Base-by-base conservation (phyloP, 1,140 invertebrate species). In the Anoplolepis gracilipes region DNA sequence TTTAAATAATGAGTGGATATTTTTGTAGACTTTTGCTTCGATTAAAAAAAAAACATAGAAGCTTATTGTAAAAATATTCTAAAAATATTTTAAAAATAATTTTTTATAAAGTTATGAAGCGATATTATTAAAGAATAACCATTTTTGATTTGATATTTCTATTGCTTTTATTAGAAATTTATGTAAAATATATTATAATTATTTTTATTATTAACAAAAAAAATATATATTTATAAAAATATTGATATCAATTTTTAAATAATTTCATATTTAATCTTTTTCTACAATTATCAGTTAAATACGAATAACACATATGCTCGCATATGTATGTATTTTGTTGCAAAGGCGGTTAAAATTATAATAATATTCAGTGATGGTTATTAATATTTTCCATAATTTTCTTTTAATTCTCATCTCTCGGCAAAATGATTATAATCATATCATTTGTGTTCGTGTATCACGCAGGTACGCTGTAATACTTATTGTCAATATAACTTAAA, bases 11-110 rank as follows among this genome's bases (percentile, higher is more conserved):
- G 36, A 11, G 16, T n/a, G n/a, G 28, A 55, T 73, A 2, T 25
- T 25, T 3, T 5, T n/a, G 25, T 1, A 11, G 30, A 8, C 3
- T 57, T 73, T 73, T 46, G 5, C 25, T 7, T 64, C 19, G 30
- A 39, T 42, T 61, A 61, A 61, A 8, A 39, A 61, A 61, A 8
- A 39, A 39, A n/a, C 0, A 19, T 30, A 13, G 13, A 49, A 62
- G 10, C n/a, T 49, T 2, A 8, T 10, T 77, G 19, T 64, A 77
- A 46, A 64, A 77, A 49, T 64, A 64, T 10, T 77, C 28, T 64
- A 77, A 46, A 64, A 77, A 49, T 64, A 64, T 10, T 77, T 22
- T 64, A 77, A 46, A 64, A 77, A 49, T 64, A 64, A 13, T 36
- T 30, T 19, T 22, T 42, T 7, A 19, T 22, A 25, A 49, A 36